Conservation (phyloP, 2,888 invertebrate species). For the Cephus pulcher region DNA sequence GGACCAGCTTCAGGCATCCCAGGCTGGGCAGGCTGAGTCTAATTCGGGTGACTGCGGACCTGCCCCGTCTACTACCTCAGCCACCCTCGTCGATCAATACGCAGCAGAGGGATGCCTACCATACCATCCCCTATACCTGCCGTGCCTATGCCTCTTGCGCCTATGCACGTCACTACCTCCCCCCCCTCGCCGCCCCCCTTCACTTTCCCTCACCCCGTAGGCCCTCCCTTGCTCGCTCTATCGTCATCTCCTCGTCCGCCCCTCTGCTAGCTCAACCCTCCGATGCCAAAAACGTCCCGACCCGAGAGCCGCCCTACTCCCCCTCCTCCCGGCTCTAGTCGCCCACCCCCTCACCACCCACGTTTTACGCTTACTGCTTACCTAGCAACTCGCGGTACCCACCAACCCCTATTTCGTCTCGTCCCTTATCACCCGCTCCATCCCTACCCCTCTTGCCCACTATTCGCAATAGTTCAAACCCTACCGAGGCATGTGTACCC, state of each 20-base stretch:
- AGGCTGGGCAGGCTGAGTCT: slow-evolving; percentile 28
- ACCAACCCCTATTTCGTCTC: background rate
- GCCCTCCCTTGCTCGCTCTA: background rate
- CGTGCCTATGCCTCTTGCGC: background rate
- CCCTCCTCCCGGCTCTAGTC: background rate
- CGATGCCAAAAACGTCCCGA: background rate
- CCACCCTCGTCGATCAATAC: slow-evolving; percentile 48
- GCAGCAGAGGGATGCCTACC: slow-evolving; percentile 33
- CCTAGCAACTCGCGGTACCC: background rate
- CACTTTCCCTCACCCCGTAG: background rate
- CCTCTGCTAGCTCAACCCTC: background rate
- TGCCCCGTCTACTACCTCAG: slow-evolving; percentile 39
- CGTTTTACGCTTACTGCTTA: background rate
- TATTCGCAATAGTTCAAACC: background rate
- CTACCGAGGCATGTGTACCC: background rate
- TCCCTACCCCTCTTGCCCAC: too few relatives aligned
- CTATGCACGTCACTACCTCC: slow-evolving; percentile 2
- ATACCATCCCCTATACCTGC: slow-evolving; percentile 11
- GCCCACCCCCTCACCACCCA: background rate
- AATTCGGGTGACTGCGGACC: slow-evolving; percentile 49
- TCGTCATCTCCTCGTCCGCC: background rate
- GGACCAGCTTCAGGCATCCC: background rate
- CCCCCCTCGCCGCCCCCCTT: background rate
- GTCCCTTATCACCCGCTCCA: background rate
- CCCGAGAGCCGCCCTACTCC: background rate